Percentiles rank a stretch among this genome's conserved stretches.
These are phyloP conservation scores for Halictus rubicundus DNA, from an alignment of 1,140 invertebrate genomes.

Conservation along the genomic window DNA sequence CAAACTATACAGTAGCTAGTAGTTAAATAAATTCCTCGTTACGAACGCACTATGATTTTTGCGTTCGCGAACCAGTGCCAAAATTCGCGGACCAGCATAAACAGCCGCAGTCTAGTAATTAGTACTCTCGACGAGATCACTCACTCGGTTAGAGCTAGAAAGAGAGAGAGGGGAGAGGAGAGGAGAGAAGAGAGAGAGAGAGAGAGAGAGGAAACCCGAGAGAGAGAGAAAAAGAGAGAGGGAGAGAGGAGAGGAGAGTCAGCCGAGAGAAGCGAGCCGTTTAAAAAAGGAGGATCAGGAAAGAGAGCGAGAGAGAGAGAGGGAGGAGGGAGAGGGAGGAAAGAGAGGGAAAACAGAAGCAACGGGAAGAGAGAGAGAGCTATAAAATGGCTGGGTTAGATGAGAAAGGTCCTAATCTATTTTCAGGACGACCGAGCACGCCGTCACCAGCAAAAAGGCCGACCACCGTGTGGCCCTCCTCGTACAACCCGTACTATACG, in stretches of 20 bases:
- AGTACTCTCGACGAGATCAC: no score
- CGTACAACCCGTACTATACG: conserved; percentile 73
- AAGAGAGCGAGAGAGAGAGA: not conserved
- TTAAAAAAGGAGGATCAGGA: not conserved
- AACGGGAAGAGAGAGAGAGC: conserved; percentile 24
- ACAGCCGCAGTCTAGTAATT: no score
- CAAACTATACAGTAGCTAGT: no score
- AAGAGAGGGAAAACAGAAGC: conserved; percentile 12
- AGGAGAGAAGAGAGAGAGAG: not conserved
- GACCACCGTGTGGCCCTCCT: conserved; percentile 74
- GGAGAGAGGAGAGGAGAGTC: not conserved
- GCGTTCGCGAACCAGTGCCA: no score
- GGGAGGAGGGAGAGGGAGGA: conserved; percentile 20
- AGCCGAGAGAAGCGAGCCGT: not conserved
- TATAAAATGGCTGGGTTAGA: conserved; percentile 66
- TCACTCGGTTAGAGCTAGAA: no score
- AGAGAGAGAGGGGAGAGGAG: not conserved
- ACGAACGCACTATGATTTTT: no score
- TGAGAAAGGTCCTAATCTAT: conserved; percentile 75
- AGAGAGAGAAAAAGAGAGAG: not conserved
- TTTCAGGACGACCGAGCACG: conserved; percentile 76
- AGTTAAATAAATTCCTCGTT: no score
- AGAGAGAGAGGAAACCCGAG: not conserved
- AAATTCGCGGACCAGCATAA: no score
- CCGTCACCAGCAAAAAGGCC: conserved; percentile 70